A percentile compares a stretch with the other conserved stretches of the same genome.
Conservation (phyloP, 2,888 invertebrate genomes). For the Neoscelio sp. region DNA sequence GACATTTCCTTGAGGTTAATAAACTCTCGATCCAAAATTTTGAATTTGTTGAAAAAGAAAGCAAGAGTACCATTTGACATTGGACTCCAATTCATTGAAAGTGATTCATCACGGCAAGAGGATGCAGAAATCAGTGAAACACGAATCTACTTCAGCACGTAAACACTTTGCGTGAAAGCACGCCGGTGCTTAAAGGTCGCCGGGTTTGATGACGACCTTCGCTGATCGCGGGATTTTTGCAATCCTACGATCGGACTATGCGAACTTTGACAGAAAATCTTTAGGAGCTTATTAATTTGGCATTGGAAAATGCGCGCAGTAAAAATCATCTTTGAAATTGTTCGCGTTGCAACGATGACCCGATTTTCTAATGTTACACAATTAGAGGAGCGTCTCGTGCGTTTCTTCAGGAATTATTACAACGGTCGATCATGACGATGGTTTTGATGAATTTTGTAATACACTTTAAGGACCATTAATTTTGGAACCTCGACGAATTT, state of each 20-base stretch:
- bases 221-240: constrained; percentile 32
- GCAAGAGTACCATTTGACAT: too few relatives aligned
- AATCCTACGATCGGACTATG: neutral
- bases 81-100: too few relatives aligned
- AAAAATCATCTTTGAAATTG: constrained; percentile 22
- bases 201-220: constrained; percentile 56
- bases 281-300: too few relatives aligned
- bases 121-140: constrained; percentile 21
- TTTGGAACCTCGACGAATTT: neutral
- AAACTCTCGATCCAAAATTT: too few relatives aligned
- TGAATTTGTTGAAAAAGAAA: neutral
- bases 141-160: constrained; percentile 35
- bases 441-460: neutral
- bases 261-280: constrained; percentile 17
- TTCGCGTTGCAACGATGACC: constrained; percentile 26
- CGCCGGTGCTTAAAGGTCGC: constrained; percentile 52
- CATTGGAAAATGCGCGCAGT: neutral
- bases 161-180: constrained; percentile 53
- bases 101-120: constrained; percentile 22
- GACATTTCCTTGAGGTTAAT: neutral
- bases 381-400: constrained; percentile 30
- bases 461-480: neutral
- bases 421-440: neutral
- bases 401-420: constrained; percentile 37
- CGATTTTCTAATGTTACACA: constrained; percentile 55